A percentile compares a stretch with the other conserved stretches of the same genome.
Evolutionary conservation across 2,113 vertebrate genomes (phyloP).

Genomic region (Oplegnathus fasciatus): DNA sequence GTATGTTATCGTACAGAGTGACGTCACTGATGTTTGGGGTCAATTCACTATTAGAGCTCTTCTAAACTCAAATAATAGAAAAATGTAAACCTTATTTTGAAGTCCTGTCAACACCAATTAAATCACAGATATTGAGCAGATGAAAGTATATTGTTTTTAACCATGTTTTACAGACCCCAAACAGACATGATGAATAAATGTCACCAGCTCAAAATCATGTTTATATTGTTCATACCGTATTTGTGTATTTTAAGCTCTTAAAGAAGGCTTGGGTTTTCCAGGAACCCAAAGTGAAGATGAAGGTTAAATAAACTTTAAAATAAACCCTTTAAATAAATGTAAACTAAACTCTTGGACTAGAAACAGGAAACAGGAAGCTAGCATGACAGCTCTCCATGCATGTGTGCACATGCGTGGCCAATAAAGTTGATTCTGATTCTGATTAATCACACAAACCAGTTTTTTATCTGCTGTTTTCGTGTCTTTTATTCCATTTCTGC

Average conservation of each 20-base stretch:
- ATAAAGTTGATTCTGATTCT: too few species aligned
- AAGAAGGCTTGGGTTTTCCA: too few species aligned
- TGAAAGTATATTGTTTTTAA: too few species aligned
- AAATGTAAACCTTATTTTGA: background rate
- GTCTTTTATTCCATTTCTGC: conserved; percentile 30
- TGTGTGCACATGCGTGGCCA: too few species aligned
- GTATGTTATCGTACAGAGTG: background rate
- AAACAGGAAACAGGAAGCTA: too few species aligned
- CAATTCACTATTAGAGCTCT: background rate
- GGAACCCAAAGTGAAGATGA: too few species aligned
- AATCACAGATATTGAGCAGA: background rate
- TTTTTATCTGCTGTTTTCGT: background rate
- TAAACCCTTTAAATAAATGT: background rate
- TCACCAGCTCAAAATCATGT: too few species aligned
- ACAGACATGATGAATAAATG: too few species aligned
- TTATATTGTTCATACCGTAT: too few species aligned
- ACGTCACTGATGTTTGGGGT: background rate
- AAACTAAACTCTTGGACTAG: background rate
- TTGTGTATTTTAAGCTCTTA: background rate
- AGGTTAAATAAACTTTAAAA: too few species aligned
- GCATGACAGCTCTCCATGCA: too few species aligned
- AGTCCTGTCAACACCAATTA: background rate
- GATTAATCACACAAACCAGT: background rate
- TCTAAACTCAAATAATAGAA: background rate
- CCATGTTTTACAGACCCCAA: too few species aligned